phyloP scores from a whole-genome alignment of 2,888 invertebrate genomes.

The Eulithis prunata region DNA sequence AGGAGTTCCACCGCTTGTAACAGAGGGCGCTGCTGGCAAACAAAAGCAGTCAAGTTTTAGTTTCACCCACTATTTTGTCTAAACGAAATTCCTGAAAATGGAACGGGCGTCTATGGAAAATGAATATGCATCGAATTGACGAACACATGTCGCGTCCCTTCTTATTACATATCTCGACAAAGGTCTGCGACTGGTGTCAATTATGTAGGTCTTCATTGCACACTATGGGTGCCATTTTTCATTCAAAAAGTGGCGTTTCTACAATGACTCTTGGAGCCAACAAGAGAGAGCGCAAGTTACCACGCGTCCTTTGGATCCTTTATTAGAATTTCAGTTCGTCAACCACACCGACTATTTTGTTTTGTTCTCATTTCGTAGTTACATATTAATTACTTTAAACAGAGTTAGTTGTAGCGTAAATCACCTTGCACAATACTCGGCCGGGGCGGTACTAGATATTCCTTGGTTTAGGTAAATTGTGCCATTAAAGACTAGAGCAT shows the following conservation, averaged over 20 bases:
- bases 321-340: constrained; percentile 32
- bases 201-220: no score
- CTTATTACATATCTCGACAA: no score
- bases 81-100: constrained; percentile 65
- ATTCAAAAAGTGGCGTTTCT: no score
- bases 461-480: constrained; percentile 41
- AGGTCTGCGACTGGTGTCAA: no score
- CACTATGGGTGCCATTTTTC: no score
- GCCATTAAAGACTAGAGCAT: constrained; percentile 41
- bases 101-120: constrained; percentile 63
- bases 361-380: constrained; percentile 37
- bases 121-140: constrained; percentile 73
- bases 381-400: constrained; percentile 51
- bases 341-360: constrained; percentile 43
- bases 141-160: constrained; percentile 37
- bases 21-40: constrained; percentile 76
- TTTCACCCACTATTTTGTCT: constrained; percentile 67
- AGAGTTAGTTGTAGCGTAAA: constrained; percentile 47
- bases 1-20: constrained; percentile 65
- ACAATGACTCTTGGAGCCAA: no score
- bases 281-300: no score
- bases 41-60: constrained; percentile 75
- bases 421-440: constrained; percentile 43
- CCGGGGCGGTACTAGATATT: constrained; percentile 32
- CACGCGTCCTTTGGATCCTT: background rate